Percentiles rank a stretch among this genome's conserved stretches.
Evolutionary conservation across 2,888 invertebrate species (phyloP).

Genomic region (Heliconius charithonia): DNA sequence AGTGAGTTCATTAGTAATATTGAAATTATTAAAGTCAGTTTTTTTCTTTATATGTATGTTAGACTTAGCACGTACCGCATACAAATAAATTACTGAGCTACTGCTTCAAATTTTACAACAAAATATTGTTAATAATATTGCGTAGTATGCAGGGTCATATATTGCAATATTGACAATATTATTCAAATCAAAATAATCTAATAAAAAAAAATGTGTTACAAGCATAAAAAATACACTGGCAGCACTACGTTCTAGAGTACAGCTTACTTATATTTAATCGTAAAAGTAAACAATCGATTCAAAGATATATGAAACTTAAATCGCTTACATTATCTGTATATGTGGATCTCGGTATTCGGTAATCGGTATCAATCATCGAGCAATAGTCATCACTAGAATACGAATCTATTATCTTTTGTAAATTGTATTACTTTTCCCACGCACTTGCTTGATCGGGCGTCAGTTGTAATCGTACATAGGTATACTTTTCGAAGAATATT

Average conservation of each 20-base stretch:
- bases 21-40: too few species aligned
- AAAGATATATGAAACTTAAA: slow-evolving; percentile 5
- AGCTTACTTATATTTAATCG: slow-evolving; percentile 17
- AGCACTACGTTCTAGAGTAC: neutral
- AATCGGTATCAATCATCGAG: slow-evolving; percentile 24
- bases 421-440: slow-evolving; percentile 36
- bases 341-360: slow-evolving; percentile 29
- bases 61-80: too few species aligned
- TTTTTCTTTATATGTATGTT: too few species aligned
- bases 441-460: slow-evolving; percentile 40
- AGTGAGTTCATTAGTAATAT: too few species aligned
- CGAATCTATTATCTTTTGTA: slow-evolving; percentile 28
- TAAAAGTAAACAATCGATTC: slow-evolving; percentile 28
- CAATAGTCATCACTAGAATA: slow-evolving; percentile 33
- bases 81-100: too few species aligned
- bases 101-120: too few species aligned
- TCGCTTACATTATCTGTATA: slow-evolving; percentile 35
- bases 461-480: slow-evolving; percentile 38
- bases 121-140: too few species aligned
- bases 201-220: too few species aligned
- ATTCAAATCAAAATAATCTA: too few species aligned
- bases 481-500: slow-evolving; percentile 35
- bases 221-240: neutral
- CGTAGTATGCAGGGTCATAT: too few species aligned
- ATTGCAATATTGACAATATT: too few species aligned